Percentiles rank a stretch among this genome's conserved stretches.
Conservation (phyloP, 2,113 vertebrate species). For the Calonectris borealis region DNA sequence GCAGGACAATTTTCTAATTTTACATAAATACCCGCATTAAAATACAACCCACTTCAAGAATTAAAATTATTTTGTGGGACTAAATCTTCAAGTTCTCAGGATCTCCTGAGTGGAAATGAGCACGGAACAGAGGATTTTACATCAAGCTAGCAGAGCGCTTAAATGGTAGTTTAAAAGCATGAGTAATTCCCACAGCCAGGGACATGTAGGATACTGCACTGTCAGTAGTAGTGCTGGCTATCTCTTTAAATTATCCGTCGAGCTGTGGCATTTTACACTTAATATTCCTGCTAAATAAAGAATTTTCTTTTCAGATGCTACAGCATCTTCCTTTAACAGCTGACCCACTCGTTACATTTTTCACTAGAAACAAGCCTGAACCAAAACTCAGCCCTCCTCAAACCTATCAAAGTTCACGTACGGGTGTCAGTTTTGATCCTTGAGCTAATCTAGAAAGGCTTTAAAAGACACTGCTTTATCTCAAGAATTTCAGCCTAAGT, state of each 20-base stretch:
- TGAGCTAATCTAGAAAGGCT: not conserved
- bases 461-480: not conserved
- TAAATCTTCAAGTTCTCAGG: not conserved
- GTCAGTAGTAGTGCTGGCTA: not conserved
- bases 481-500: not conserved
- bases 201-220: not conserved
- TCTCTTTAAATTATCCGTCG: not conserved
- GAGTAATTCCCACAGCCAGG: not conserved
- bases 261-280: not conserved
- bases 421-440: rapidly evolving
- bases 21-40: not conserved
- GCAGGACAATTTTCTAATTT: not conserved
- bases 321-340: not conserved
- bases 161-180: not conserved
- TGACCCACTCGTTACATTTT: not conserved
- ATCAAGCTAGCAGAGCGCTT: not conserved
- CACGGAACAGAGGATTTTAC: not conserved
- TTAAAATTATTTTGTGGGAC: not conserved
- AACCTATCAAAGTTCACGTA: not conserved
- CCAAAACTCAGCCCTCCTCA: not conserved
- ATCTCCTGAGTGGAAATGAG: not conserved
- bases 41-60: not conserved
- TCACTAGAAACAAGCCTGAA: not conserved
- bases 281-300: not conserved
- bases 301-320: not conserved